Base-by-base conservation (phyloP, 30 jellyfish, hydroid and myxozoan species). In the Aurelia sp. region DNA sequence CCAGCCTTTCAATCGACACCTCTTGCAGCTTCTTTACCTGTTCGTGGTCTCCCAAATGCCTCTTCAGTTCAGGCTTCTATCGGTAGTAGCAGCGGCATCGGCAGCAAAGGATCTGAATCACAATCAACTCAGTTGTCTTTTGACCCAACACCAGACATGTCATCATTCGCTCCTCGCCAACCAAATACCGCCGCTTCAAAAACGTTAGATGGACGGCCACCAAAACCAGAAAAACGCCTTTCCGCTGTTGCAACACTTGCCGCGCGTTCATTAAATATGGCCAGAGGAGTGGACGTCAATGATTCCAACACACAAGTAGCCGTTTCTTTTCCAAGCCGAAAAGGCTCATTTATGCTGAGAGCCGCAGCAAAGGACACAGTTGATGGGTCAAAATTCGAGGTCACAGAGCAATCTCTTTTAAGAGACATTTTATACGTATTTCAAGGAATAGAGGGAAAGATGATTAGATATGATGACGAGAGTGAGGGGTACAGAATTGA, bases 401-500 rank as follows among this genome's bases (percentile, higher is more conserved):
- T 95, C 27, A 95, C 97, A 4, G 99, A 95, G 67, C 95, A 87
- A 73, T 85, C 92, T 33, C 84, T 95, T 1, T 52, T 95, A 48
- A 68, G 99, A 20, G 99, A 95, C 66, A 66, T 95, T 41, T 90
- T 95, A 74, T 95, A 68, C 59, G 99, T 95, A 23, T 95, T 89
- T 66, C 99, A 95, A 91, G 99, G 99, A 5, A 96, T 96, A 18
- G 99, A 96, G 59, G 98, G 99, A 37, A 87, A 77, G 30, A 72
- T 87, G 77, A 86, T 96, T 3, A 87, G 81, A 23, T 96, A 70
- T 83, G 99, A 96, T 75, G 86, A 96, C 7, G 89, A 95, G 52
- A 74, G 81, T 35, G 97, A 96, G 62, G 95, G 96, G 15, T 96
- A 96, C 63, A 47, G 95, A 55, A 90, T 96, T 17, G 89, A 83